Evolutionary conservation across 1,140 invertebrate genomes (phyloP), one percentile per base, ranked within the genome.

Genomic region (Conopomorpha cramerella): DNA sequence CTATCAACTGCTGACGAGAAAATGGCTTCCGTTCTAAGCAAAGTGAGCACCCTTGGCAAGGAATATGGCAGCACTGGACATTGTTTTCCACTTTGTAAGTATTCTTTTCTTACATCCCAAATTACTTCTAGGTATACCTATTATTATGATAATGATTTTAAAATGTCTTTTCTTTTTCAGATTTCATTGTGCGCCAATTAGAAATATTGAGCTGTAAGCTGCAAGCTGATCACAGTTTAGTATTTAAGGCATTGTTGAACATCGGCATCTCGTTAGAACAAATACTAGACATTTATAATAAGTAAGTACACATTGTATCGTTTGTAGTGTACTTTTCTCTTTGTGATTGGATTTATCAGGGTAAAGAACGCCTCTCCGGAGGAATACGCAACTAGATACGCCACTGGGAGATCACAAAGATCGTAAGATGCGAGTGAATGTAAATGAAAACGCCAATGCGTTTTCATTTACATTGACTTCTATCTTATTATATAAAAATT

Each of bases 231-330:
- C 83, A 86, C 47, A 80, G 82, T 32, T 79, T 86, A 54, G 88
- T 91, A 35, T 86, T 88, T 17, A 83, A 81, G 40, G 81, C 84
- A 26, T 78, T 91, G 28, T 60, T 88, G 3, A 82, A 84, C 41
- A 83, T 90, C 51, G 85, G 86, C 43, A 80, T 91, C 18, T 81
- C 86, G 10, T 76, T 90, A 44, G 85, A 88, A 54, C 81, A 85
- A 55, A 77, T 91, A 10, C 64, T 91, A 38, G 84, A 89, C 53
- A 84, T 89, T 45, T 92, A 91, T 47, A 86, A 86, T 82, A 81
- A 80, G 77, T 82, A 36, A 45, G 39, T 32, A 30, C n/a, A n/a
- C n/a, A n/a, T n/a, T n/a, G n/a, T n/a, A n/a, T n/a, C n/a, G n/a
- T n/a, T n/a, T n/a, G n/a, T n/a, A n/a, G n/a, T n/a, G n/a, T n/a